These are phyloP conservation scores for Lophius americanus DNA, from an alignment of 2,797 vertebrate genomes.

Conservation along the genomic window DNA sequence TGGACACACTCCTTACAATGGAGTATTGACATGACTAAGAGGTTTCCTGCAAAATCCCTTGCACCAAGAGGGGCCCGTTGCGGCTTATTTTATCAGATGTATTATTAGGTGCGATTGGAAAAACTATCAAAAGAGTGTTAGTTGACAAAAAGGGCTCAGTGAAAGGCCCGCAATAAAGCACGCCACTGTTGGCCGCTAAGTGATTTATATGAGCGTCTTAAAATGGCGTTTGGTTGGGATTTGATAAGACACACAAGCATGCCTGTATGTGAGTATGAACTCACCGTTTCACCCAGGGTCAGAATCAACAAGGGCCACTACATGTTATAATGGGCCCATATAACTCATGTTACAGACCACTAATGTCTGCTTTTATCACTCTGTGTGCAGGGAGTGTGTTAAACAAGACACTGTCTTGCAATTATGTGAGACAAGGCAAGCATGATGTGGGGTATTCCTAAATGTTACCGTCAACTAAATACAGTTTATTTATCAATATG, in stretches of 20 bases:
- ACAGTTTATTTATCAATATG: too few relatives aligned
- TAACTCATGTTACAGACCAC: constrained; percentile 59
- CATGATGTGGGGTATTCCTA: constrained; percentile 6
- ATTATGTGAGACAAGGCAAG: constrained; percentile 7
- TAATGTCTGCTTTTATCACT: constrained; percentile 47
- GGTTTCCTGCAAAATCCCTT: constrained; percentile 60
- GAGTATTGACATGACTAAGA: constrained; percentile 75
- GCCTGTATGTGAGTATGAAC: constrained; percentile 54
- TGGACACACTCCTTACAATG: constrained; percentile 72
- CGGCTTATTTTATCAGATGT: constrained; percentile 84
- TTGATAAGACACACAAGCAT: constrained; percentile 67
- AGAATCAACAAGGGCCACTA: constrained; percentile 56
- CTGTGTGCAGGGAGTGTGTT: background rate
- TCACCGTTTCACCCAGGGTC: constrained; percentile 38
- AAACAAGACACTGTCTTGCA: constrained; percentile 1
- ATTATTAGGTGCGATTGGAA: constrained; percentile 85
- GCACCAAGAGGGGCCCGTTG: constrained; percentile 57
- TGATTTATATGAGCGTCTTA: constrained; percentile 74
- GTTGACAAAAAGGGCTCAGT: constrained; percentile 73
- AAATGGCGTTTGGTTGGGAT: constrained; percentile 64
- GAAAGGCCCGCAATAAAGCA: constrained; percentile 71
- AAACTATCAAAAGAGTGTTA: constrained; percentile 86
- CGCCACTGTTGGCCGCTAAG: constrained; percentile 64
- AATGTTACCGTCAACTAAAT: constrained; percentile 1
- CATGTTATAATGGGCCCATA: constrained; percentile 47